These are phyloP conservation scores for Drosophila borborema DNA, from an alignment of 2,888 invertebrate genomes.

Conservation along the genomic window DNA sequence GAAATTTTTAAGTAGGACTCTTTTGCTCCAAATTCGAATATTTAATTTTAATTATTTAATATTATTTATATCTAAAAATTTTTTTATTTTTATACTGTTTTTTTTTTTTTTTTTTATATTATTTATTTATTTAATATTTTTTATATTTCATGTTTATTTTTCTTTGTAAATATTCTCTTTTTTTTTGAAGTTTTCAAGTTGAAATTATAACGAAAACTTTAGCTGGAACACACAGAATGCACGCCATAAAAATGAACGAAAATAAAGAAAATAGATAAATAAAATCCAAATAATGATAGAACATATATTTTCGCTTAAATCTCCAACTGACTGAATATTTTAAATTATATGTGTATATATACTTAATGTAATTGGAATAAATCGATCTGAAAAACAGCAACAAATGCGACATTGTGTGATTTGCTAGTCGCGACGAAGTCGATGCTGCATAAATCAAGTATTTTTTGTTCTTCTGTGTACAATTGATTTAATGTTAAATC, in stretches of 20 bases:
- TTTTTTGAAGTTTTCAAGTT: neutral
- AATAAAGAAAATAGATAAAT: constrained; percentile 6
- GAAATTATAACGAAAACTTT: neutral
- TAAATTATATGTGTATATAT: constrained; percentile 8
- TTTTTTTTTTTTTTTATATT: too few relatives aligned
- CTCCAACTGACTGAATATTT: neutral
- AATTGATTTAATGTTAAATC: constrained; percentile 56
- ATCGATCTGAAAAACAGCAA: constrained; percentile 1
- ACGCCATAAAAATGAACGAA: neutral
- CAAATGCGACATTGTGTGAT: neutral
- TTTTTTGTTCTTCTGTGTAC: neutral
- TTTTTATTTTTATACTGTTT: too few relatives aligned
- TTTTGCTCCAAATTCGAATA: too few relatives aligned
- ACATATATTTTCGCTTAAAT: constrained; percentile 6
- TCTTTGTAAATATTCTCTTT: neutral
- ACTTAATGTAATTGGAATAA: constrained; percentile 14
- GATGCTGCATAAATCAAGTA: constrained; percentile 47
- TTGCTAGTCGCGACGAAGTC: constrained; percentile 18
- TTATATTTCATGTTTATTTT: neutral
- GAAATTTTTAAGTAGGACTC: too few relatives aligned
- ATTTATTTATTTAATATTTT: neutral
- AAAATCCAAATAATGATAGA: neutral
- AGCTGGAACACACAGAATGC: neutral
- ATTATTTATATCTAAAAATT: too few relatives aligned
- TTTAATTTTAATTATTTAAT: too few relatives aligned